These are phyloP conservation scores for Jacana jacana DNA, from an alignment of 2,113 vertebrate genomes.

Conservation along the genomic window DNA sequence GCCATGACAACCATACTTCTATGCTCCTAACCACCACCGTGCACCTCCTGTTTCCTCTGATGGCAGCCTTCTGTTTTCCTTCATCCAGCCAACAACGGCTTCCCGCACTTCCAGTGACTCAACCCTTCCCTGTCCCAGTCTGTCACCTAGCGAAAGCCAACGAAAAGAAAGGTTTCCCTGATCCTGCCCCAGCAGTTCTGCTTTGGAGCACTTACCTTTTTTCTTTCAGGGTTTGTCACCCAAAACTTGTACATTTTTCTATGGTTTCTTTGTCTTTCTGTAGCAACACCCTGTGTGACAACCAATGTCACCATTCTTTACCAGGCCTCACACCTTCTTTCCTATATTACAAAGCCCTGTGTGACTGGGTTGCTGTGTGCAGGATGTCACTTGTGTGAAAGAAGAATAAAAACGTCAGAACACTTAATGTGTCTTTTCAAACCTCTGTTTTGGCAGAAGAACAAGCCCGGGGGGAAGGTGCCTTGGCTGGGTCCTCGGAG, in stretches of 20 bases:
- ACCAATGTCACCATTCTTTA: too few species aligned
- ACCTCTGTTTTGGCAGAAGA: not conserved
- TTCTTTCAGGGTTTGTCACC: not conserved
- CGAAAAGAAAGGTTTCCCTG: not conserved
- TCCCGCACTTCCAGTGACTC: not conserved
- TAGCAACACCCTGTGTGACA: not conserved
- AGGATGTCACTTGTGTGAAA: not conserved
- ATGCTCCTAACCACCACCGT: not conserved
- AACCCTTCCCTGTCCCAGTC: constrained; percentile 14
- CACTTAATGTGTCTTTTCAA: not conserved
- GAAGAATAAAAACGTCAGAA: not conserved
- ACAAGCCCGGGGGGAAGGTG: not conserved
- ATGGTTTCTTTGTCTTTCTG: not conserved
- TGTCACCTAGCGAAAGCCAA: not conserved
- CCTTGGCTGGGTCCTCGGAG: not conserved
- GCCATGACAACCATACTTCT: not conserved
- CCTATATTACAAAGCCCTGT: not conserved
- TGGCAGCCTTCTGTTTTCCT: constrained; percentile 22
- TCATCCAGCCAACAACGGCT: not conserved
- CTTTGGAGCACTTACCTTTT: not conserved
- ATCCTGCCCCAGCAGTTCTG: not conserved
- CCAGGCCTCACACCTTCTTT: not conserved
- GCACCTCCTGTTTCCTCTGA: not conserved
- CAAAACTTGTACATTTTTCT: not conserved
- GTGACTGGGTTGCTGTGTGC: not conserved